A percentile compares a stretch with the other conserved stretches of the same genome.
phyloP scores from a whole-genome alignment of 2,797 vertebrate genomes.

The Ispidina picta region DNA sequence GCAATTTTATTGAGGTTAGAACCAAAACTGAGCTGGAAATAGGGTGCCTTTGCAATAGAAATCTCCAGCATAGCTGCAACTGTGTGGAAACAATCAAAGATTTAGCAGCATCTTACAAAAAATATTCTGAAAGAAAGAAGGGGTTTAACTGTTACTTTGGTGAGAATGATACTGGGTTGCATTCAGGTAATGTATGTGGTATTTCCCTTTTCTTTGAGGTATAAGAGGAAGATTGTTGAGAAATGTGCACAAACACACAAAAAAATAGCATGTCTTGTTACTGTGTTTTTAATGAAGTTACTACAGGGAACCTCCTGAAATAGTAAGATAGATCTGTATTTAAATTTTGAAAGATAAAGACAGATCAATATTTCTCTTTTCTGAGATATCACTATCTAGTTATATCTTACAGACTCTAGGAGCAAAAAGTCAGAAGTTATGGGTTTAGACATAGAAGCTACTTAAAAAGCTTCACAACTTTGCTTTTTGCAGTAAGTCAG shows the following conservation, averaged over 20 bases:
- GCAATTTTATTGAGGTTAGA: not conserved
- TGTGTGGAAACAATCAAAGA: not conserved
- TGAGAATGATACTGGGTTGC: not conserved
- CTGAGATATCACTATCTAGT: not conserved
- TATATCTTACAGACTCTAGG: not conserved
- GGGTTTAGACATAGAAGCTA: not conserved
- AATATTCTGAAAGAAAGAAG: not conserved
- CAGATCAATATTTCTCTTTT: not conserved
- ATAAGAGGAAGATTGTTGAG: not conserved
- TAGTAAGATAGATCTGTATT: not conserved
- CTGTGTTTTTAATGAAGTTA: not conserved
- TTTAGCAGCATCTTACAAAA: not conserved
- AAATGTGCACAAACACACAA: not conserved
- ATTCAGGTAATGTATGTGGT: not conserved
- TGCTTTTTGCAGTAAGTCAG: not conserved
- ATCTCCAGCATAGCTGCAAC: not conserved
- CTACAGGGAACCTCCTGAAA: not conserved
- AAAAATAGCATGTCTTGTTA: not conserved
- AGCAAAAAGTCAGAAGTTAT: not conserved
- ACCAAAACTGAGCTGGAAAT: not conserved
- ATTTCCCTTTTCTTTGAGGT: not conserved
- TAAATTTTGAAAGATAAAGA: not conserved
- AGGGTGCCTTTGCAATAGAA: not conserved
- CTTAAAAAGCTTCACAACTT: not conserved
- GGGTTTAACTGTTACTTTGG: not conserved